Percentiles rank a stretch among this genome's conserved stretches.
phyloP scores from a whole-genome alignment of 2,888 invertebrate species.

The Eilema depressum region DNA sequence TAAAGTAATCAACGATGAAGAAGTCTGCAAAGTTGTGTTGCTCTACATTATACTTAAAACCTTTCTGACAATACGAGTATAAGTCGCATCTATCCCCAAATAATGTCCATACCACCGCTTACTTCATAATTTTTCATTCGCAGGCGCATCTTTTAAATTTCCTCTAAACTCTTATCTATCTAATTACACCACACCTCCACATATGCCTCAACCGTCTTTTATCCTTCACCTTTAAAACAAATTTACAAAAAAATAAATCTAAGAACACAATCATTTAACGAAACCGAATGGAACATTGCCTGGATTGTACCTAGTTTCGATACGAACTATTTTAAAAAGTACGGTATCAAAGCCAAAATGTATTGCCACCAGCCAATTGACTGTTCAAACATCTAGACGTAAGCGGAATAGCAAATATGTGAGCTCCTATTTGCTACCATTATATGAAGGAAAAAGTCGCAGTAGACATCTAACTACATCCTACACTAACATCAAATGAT shows the following conservation, averaged over 20 bases:
- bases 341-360: constrained; percentile 57
- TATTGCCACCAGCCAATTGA: constrained; percentile 70
- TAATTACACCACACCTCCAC: not conserved
- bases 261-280: not conserved
- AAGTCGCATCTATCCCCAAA: no score
- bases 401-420: constrained; percentile 69
- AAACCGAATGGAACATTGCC: not conserved
- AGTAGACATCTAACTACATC: constrained; percentile 40
- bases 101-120: no score
- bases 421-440: constrained; percentile 58
- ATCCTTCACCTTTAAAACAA: not conserved
- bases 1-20: no score
- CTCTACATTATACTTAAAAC: no score
- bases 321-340: constrained; percentile 28
- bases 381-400: constrained; percentile 66
- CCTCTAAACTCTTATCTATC: not conserved
- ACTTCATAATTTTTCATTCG: no score
- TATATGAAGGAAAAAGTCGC: constrained; percentile 55
- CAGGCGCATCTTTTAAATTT: not conserved
- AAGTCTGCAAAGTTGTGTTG: no score
- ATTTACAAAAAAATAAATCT: not conserved
- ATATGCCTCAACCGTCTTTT: no score
- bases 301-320: not conserved
- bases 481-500: constrained; percentile 26
- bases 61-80: no score